Base-by-base conservation (phyloP, 2,113 vertebrate species). In the Thalassarche chlororhynchos region DNA sequence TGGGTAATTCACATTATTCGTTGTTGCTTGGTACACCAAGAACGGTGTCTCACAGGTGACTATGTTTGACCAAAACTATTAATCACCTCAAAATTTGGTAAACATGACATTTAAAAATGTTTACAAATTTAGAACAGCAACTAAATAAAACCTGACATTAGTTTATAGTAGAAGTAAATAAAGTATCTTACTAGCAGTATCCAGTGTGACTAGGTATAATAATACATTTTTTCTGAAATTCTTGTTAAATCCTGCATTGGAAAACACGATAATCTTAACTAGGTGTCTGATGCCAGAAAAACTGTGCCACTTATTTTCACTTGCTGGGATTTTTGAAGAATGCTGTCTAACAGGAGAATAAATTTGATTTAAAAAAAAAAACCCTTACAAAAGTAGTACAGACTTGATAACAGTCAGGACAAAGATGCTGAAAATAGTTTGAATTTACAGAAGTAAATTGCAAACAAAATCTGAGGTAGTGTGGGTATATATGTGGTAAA, bases 1-100 rank as follows among this genome's bases (percentile, higher is more conserved):
- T 14, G 28, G 78, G 10, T 55, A 79, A 74, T 86, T 74, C 9
- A 4, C 24, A 6, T 61, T 65, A 15, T 40, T 77, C 0, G 0
- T 25, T 9, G 19, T 62, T 82, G 19, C n/a, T 77, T 75, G 57
- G 47, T 77, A 17, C 38, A 44, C 7, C 11, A 32, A 34, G 52
- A 57, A 8, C 12, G 26, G 6, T 34, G 21, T 75, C 57, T 87
- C 31, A 23, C 12, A 26, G 9, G 8, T 70, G 38, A 6, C 66
- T 46, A 0, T 51, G 46, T 89, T 42, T 81, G 62, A 64, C 36
- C 6, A 19, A 16, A 81, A 29, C 40, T 91, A 15, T 89, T 75
- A 66, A 84, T 91, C 28, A 47, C 20, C n/a, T 75, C 72, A 28
- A 14, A 78, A 14, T 75, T 55, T 84, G 23, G 40, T 79, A 71